Conservation (phyloP, 2,888 invertebrate genomes). For the Cephalotes varians region DNA sequence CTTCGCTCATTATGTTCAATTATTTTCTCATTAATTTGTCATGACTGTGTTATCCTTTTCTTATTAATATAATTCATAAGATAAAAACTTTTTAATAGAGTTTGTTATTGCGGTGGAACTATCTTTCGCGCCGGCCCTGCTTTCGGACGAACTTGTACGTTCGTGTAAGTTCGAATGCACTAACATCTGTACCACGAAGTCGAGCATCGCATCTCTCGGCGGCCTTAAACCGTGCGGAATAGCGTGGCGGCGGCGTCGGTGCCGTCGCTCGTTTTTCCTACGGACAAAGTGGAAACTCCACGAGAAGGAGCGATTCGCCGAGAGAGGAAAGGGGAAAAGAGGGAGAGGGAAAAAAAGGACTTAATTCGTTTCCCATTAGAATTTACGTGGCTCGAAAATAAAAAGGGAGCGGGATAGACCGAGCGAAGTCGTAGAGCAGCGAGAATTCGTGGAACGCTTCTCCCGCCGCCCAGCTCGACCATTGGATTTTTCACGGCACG, state of each 20-base stretch:
- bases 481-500: slow-evolving; percentile 63
- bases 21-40: neutral
- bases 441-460: slow-evolving; percentile 46
- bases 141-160: neutral
- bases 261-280: slow-evolving; percentile 59
- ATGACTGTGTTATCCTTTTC: neutral
- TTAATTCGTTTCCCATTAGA: slow-evolving; percentile 70
- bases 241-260: slow-evolving; percentile 19
- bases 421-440: slow-evolving; percentile 44
- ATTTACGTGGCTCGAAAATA: slow-evolving; percentile 64
- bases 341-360: slow-evolving; percentile 44
- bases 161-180: slow-evolving; percentile 47
- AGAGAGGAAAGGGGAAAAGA: neutral
- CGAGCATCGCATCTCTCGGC: slow-evolving; percentile 47
- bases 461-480: slow-evolving; percentile 39
- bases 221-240: slow-evolving; percentile 59
- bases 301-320: slow-evolving; percentile 15
- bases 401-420: slow-evolving; percentile 62
- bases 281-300: slow-evolving; percentile 53
- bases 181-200: slow-evolving; percentile 43
- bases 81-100: neutral
- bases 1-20: neutral
- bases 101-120: neutral
- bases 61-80: neutral
- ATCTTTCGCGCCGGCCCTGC: slow-evolving; percentile 21